phyloP scores from a whole-genome alignment of 2,888 invertebrate genomes.

The Pelosia muscerda region DNA sequence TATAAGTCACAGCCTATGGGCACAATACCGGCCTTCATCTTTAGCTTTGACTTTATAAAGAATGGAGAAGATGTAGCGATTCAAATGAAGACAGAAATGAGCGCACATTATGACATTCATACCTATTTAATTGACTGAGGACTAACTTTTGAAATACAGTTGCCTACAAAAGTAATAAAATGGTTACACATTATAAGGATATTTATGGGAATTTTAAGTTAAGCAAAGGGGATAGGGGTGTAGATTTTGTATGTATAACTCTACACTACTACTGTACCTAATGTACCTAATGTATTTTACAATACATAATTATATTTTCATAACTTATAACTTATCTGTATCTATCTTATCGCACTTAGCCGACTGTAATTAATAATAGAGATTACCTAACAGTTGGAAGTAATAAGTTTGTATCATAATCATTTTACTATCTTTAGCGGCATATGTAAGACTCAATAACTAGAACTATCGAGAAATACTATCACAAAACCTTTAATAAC shows the following conservation, averaged over 20 bases:
- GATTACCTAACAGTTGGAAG: too few relatives aligned
- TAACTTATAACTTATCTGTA: too few relatives aligned
- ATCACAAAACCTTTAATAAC: background rate
- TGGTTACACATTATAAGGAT: too few relatives aligned
- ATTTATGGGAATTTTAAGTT: background rate
- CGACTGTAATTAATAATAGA: too few relatives aligned
- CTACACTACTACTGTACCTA: background rate
- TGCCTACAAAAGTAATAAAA: too few relatives aligned
- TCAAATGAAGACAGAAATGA: constrained; percentile 41
- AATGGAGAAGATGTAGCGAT: constrained; percentile 25
- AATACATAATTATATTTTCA: too few relatives aligned
- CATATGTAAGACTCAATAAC: background rate
- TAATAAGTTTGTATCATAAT: too few relatives aligned
- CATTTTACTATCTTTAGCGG: too few relatives aligned
- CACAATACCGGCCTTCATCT: constrained; percentile 16
- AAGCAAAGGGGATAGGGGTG: background rate
- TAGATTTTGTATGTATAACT: background rate
- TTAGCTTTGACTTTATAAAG: constrained; percentile 26
- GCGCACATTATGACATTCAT: constrained; percentile 15
- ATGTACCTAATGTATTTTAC: too few relatives aligned
- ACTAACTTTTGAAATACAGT: too few relatives aligned
- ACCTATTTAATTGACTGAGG: background rate
- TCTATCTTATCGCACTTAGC: background rate
- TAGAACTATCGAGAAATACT: background rate
- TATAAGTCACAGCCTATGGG: constrained; percentile 17